Evolutionary conservation across 2,797 vertebrate genomes (phyloP).

Genomic region (Xyrichtys novacula): DNA sequence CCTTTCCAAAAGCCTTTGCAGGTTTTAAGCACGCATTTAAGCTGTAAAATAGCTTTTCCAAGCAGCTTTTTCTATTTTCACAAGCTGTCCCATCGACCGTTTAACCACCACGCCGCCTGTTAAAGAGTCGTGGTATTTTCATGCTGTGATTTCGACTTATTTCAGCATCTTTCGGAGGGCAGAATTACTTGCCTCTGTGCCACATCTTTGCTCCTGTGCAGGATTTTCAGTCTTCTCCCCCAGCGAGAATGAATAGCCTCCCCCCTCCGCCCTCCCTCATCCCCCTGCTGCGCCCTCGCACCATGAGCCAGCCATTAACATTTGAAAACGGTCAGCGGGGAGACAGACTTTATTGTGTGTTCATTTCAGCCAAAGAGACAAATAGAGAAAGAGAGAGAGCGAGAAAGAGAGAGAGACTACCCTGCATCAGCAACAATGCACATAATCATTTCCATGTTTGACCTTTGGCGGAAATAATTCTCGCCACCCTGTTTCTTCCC

Average conservation of each 20-base stretch:
- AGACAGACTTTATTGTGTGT: slow-evolving; percentile 60
- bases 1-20: slow-evolving; percentile 2
- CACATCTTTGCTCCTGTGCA: slow-evolving; percentile 29
- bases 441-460: slow-evolving; percentile 69
- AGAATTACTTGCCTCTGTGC: slow-evolving; percentile 1
- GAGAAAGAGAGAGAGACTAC: slow-evolving; percentile 9
- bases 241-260: slow-evolving; percentile 51
- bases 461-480: slow-evolving; percentile 59
- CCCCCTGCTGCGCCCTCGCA: slow-evolving; percentile 35
- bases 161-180: not conserved
- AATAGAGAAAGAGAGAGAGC: not conserved
- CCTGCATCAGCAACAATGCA: slow-evolving; percentile 52
- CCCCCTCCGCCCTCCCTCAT: not conserved
- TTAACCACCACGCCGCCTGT: not conserved
- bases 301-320: slow-evolving; percentile 68
- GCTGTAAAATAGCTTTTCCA: slow-evolving; percentile 22
- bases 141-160: not conserved
- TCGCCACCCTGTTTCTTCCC: slow-evolving; percentile 6
- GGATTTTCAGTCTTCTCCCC: slow-evolving; percentile 44
- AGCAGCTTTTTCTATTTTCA: not conserved
- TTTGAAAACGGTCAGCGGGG: slow-evolving; percentile 60
- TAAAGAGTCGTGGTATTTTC: slow-evolving; percentile 9
- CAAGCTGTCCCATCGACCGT: not conserved
- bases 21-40: not conserved
- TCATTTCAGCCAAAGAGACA: slow-evolving; percentile 35